These are phyloP conservation scores for Magallana angulata DNA, from an alignment of 1,140 invertebrate genomes.

Conservation along the genomic window DNA sequence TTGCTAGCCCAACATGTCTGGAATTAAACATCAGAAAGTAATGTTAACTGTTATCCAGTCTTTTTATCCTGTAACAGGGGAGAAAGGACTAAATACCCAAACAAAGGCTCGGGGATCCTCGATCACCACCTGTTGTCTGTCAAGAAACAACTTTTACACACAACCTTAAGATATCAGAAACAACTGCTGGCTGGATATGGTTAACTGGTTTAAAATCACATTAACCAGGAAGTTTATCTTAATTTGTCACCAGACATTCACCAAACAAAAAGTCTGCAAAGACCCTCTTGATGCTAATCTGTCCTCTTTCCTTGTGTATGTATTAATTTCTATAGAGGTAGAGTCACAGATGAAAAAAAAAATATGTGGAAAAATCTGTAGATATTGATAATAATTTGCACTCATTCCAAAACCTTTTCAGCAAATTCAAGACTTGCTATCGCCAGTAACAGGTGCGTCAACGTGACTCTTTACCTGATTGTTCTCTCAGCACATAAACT, in stretches of 20 bases:
- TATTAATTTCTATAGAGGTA: too few relatives aligned
- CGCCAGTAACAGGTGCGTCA: too few relatives aligned
- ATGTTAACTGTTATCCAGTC: neutral
- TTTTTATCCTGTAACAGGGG: neutral
- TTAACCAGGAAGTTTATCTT: slow-evolving; percentile 3
- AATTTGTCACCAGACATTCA: neutral
- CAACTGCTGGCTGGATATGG: too few relatives aligned
- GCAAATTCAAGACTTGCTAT: too few relatives aligned
- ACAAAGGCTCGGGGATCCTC: neutral
- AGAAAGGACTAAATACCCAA: slow-evolving; percentile 18
- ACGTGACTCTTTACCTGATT: too few relatives aligned
- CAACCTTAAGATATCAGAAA: too few relatives aligned
- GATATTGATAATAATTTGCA: too few relatives aligned
- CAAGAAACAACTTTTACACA: neutral
- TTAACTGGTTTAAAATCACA: neutral
- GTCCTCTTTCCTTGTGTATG: neutral
- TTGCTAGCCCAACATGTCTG: neutral
- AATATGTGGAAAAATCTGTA: too few relatives aligned
- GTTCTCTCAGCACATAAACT: too few relatives aligned
- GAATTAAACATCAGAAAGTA: neutral
- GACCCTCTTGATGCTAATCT: neutral
- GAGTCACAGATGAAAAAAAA: too few relatives aligned
- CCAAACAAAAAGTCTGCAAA: neutral
- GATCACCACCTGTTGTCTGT: slow-evolving; percentile 4
- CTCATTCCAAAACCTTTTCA: too few relatives aligned